Percentiles rank a stretch among this genome's conserved stretches.
These are phyloP conservation scores for Cancer borealis DNA, from an alignment of 2,888 invertebrate species.

Conservation along the genomic window DNA sequence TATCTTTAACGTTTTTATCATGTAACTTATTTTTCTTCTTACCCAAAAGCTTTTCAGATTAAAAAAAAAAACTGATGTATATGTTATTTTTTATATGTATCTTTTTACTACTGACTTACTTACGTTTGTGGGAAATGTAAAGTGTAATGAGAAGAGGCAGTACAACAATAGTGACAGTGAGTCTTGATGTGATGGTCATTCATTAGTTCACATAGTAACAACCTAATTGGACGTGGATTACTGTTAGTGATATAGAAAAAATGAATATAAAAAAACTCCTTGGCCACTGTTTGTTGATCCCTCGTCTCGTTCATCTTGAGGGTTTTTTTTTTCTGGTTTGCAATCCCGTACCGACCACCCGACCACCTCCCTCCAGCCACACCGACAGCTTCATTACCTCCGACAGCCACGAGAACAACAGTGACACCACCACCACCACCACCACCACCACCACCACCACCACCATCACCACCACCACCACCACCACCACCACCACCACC, in stretches of 20 bases:
- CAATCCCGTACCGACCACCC: background rate
- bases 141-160: no score
- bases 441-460: background rate
- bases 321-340: background rate
- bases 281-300: background rate
- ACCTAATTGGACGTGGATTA: no score
- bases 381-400: conserved; percentile 8
- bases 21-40: background rate
- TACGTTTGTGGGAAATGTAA: no score
- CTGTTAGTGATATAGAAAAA: no score
- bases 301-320: background rate
- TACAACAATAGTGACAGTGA: no score
- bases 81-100: no score
- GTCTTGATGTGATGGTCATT: no score
- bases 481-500: background rate
- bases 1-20: no score
- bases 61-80: no score
- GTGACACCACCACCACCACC: conserved; percentile 42
- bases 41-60: background rate
- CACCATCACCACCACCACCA: background rate
- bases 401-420: conserved; percentile 4
- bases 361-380: background rate
- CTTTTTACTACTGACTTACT: no score
- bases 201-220: no score
- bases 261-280: no score